Base-by-base conservation (phyloP, 2,888 invertebrate species). In the Heteromyza rotundicornis region DNA sequence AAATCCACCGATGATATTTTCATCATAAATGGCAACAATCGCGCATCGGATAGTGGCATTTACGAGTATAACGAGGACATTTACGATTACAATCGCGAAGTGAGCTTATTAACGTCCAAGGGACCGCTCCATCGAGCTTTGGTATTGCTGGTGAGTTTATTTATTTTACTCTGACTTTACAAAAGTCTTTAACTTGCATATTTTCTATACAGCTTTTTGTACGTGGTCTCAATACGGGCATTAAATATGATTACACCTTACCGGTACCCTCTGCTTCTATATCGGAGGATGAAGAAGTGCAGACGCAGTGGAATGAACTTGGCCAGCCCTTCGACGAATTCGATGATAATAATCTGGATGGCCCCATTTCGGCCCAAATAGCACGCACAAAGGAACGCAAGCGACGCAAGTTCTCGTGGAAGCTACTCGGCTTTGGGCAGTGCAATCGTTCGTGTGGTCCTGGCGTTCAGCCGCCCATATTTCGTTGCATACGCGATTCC, bases 181-280 rank as follows among this genome's bases (percentile, higher is more conserved):
- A n/a, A n/a, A n/a, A n/a, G n/a, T n/a, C n/a, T n/a, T n/a, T n/a
- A n/a, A n/a, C n/a, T n/a, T n/a, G n/a, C n/a, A n/a, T 10, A 40
- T 10, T n/a, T 50, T 12, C n/a, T 50, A 53, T 61, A 1, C 83
- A 94, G 94, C 87, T 95, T 67, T 86, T 93, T 57, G 90, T 89
- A 72, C 90, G 91, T 73, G 90, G 93, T 81, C 87, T 89, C 70
- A 95, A 94, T 84, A 90, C 91, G 47, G 94, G 92, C 12, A 89
- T 95, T 71, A 90, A 92, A 82, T 95, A 95, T 84, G 92, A 94
- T 77, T 96, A 93, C 79, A 88, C 91, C 68, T 84, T 95, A 63
- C 92, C 94, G 49, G 82, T 89, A 64, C 84, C 86, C 66, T 73
- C 80, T 8, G 68, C 74, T 8, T 64, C 73, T 1, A 84, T 66